Base-by-base conservation (phyloP, 37 sponge, comb jelly and placozoan species). In the Cladorhizidae sp. region DNA sequence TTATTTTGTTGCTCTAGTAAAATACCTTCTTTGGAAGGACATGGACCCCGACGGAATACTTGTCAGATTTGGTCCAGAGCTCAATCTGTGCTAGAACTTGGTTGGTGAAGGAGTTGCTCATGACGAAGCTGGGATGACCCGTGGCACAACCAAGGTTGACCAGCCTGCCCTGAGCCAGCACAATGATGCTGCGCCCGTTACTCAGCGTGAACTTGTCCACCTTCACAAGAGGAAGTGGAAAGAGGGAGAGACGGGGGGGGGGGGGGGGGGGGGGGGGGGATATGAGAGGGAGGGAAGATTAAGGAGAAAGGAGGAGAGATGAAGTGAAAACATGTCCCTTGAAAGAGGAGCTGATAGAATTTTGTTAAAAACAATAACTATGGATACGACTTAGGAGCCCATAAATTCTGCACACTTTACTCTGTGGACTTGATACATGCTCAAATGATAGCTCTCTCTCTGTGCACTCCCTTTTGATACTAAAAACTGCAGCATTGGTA, bases 91-190 rank as follows among this genome's bases (percentile, higher is more conserved):
- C 99, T 40, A 98, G 77, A 23, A 96, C 87, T 73, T 98, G 99
- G 85, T 98, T 98, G 77, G 99, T 98, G 92, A 98, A 98, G 57
- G 96, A 96, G 72, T 98, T 98, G 80, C 99, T 98, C 99, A 98
- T 98, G 22, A 98, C 99, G 86, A 95, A 98, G 79, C 95, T 91
- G 45, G 99, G 99, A 42, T 98, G 99, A 42, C 99, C 99, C 18
- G 81, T 95, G 43, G 99, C 99, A 89, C 99, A 98, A 40, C 99
- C 99, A 25, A 98, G 82, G 81, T 98, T 98, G 51, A 98, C 99
- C 59, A 98, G 85, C 28, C 99, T 64, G 17, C 99, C 99, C 62
- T 93, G 92, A 35, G 99, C 99, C 40, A 98, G 85, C 31, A 98
- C 61, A 40, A 98, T 91, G 26, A 98, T 51, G 57, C 92, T 92